Conservation (phyloP, 2,113 vertebrate species). For the Ellobius talpinus region DNA sequence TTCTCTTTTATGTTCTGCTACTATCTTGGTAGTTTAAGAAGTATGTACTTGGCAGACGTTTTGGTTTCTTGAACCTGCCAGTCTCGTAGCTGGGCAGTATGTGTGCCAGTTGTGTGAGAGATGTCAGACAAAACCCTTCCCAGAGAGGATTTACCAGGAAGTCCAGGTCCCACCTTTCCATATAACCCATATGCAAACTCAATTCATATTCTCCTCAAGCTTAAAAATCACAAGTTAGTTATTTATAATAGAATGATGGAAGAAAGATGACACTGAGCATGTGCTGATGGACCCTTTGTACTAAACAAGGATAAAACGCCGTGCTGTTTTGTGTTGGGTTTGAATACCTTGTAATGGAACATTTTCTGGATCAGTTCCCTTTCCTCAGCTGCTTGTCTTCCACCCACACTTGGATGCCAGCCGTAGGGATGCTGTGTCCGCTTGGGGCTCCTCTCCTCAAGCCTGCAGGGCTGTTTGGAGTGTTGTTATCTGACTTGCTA, state of each 20-base stretch:
- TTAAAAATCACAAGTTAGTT: constrained; percentile 54
- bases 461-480: constrained; percentile 20
- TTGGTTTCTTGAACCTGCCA: background rate
- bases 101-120: background rate
- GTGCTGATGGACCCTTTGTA: constrained; percentile 46
- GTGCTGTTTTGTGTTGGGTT: constrained; percentile 64
- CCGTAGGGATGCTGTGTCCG: background rate
- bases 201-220: background rate
- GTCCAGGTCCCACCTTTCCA: background rate
- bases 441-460: constrained; percentile 28
- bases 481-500: constrained; percentile 57
- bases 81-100: background rate
- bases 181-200: background rate
- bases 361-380: constrained; percentile 47
- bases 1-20: constrained; percentile 13
- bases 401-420: constrained; percentile 20
- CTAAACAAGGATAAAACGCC: constrained; percentile 68
- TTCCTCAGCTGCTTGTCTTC: constrained; percentile 61
- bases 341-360: constrained; percentile 60
- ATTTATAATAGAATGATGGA: constrained; percentile 37
- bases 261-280: constrained; percentile 51
- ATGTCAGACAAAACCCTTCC: constrained; percentile 7
- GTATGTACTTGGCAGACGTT: background rate
- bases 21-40: constrained; percentile 8
- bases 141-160: background rate